phyloP scores from a whole-genome alignment of 2,888 invertebrate species.

The Orthonevra nobilis region DNA sequence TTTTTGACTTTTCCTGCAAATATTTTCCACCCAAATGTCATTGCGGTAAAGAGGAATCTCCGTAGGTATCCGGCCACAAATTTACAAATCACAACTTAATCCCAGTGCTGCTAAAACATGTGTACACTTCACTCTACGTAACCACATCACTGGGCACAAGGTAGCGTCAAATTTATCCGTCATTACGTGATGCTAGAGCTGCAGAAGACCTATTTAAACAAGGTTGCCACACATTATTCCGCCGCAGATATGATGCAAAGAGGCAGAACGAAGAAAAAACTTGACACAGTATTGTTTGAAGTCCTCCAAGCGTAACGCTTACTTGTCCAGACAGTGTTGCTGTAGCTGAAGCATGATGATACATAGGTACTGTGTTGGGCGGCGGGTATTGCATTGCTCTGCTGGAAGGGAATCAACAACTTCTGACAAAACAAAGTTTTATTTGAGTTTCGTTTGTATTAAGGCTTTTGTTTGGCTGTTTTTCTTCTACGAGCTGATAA shows the following conservation, averaged over 20 bases:
- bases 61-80: too few species aligned
- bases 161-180: conserved; percentile 64
- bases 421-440: conserved; percentile 12
- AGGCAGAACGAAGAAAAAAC: conserved; percentile 33
- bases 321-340: conserved; percentile 56
- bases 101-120: background rate
- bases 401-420: background rate
- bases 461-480: background rate
- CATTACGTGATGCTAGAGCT: conserved; percentile 46
- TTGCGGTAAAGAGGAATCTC: too few species aligned
- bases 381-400: background rate
- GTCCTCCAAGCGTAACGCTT: conserved; percentile 58
- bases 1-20: background rate
- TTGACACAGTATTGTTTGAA: conserved; percentile 60
- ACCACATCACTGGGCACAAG: conserved; percentile 62
- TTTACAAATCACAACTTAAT: conserved; percentile 15
- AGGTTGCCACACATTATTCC: conserved; percentile 38
- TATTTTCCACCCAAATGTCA: background rate
- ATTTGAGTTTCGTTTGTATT: conserved; percentile 10
- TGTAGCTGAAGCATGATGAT: conserved; percentile 26
- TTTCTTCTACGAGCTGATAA: background rate
- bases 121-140: too few species aligned
- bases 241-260: conserved; percentile 56
- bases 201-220: conserved; percentile 44
- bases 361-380: conserved; percentile 3